phyloP scores from a whole-genome alignment of 2,888 invertebrate genomes.

The Cerastis leucographa region DNA sequence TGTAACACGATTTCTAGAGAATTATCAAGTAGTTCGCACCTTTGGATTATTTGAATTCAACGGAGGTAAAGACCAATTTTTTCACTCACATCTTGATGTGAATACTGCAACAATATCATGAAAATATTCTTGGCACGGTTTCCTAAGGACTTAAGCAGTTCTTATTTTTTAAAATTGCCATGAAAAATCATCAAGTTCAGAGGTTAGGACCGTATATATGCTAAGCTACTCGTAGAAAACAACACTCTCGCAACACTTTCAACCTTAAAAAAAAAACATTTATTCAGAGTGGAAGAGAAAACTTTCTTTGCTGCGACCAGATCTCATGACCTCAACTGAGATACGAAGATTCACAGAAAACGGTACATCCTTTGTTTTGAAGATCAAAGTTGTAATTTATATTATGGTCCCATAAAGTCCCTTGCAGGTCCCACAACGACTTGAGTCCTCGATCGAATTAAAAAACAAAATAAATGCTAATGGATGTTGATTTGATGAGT shows the following conservation, averaged over 20 bases:
- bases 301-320: constrained; percentile 47
- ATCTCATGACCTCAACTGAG: constrained; percentile 17
- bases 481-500: constrained; percentile 73
- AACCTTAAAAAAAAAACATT: constrained; percentile 36
- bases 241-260: constrained; percentile 34
- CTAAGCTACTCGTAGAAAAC: constrained; percentile 17
- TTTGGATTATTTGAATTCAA: not conserved
- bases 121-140: constrained; percentile 14
- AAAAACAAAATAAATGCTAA: constrained; percentile 68
- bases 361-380: constrained; percentile 10
- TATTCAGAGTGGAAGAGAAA: constrained; percentile 51
- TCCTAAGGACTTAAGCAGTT: constrained; percentile 4
- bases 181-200: constrained; percentile 33
- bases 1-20: constrained; percentile 58
- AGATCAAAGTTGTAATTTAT: not conserved
- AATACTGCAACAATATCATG: too few species aligned
- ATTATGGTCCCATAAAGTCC: constrained; percentile 4
- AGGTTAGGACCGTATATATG: constrained; percentile 37
- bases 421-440: constrained; percentile 11
- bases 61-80: not conserved
- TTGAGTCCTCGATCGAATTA: constrained; percentile 5
- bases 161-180: not conserved
- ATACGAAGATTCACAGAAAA: constrained; percentile 11
- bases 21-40: constrained; percentile 20
- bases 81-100: not conserved